Base-by-base conservation (phyloP, 1,140 invertebrate species). In the Lepidostoma basale region DNA sequence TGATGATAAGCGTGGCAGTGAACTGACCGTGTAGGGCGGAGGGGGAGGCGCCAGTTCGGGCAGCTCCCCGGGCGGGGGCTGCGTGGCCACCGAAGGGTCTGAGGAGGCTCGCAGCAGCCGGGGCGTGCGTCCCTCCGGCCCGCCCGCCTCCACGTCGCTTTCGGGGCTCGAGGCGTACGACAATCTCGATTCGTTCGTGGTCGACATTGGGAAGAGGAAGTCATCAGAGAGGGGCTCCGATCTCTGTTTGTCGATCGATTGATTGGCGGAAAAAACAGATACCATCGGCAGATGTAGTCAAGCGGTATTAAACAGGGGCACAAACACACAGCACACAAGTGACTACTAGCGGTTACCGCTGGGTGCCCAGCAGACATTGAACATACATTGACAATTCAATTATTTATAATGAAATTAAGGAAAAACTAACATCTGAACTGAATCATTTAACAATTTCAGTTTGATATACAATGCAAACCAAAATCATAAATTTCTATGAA, bases 131-230 rank as follows among this genome's bases (percentile, higher is more conserved):
- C 87, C 88, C 36, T 60, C 56, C 12, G 56, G 36, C 67, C 90
- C 90, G 77, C 90, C 91, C 74, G 93, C 85, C 83, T 97, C 95
- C 77, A 94, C 86, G 82, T 98, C 96, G 78, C 92, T 96, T 84
- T 98, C 96, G 72, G 95, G 95, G 76, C 94, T 96, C 75, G 94
- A 96, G 70, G 95, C 95, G 84, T 97, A 98, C 76, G 95, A 97
- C 70, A 97, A 85, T 76, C 96, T 90, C 74, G 85, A 86, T 75
- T 83, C 82, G 20, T 78, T 82, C 63, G 85, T 80, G 81, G 93
- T 94, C 72, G 94, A 94, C 94, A 98, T 97, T 75, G 96, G 96
- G 86, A 98, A 98, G 76, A 98, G 89, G 89, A 98, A 96, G 87
- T 99, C 96, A 86, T 94, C 92, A 75, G 92, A 92, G 81, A 93